Evolutionary conservation across 1,140 invertebrate genomes (phyloP).

Genomic region (Coenobita brevimanus): DNA sequence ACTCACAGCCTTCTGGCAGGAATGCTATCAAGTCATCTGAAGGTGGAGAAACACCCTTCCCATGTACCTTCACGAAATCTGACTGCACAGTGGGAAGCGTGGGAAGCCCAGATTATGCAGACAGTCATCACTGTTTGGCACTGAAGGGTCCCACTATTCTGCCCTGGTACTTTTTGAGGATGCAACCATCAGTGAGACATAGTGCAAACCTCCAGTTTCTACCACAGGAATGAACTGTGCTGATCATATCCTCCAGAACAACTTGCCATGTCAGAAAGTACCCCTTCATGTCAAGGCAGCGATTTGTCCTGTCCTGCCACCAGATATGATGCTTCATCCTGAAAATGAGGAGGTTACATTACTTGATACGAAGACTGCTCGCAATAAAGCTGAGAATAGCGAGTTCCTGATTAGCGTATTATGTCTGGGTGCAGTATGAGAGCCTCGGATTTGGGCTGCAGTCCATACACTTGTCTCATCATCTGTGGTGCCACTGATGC

Average conservation of each 20-base stretch:
- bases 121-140: constrained; percentile 10
- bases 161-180: constrained; percentile 1
- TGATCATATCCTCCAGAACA: background rate
- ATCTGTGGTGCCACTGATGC: background rate
- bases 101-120: background rate
- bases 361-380: constrained; percentile 24
- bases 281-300: background rate
- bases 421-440: background rate
- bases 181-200: background rate
- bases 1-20: background rate
- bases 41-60: constrained; percentile 4
- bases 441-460: constrained; percentile 8
- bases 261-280: background rate
- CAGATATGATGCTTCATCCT: background rate
- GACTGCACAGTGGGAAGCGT: background rate
- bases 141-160: background rate
- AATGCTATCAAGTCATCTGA: background rate
- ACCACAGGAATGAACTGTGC: background rate
- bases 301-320: background rate
- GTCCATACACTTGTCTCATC: background rate
- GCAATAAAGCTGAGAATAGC: background rate
- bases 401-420: background rate
- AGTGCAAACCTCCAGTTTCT: background rate
- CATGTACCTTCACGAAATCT: background rate
- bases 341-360: background rate